Percentiles rank a stretch among this genome's conserved stretches.
These are phyloP conservation scores for Cryptophagus acutangulus DNA, from an alignment of 2,888 invertebrate genomes.

Conservation along the genomic window DNA sequence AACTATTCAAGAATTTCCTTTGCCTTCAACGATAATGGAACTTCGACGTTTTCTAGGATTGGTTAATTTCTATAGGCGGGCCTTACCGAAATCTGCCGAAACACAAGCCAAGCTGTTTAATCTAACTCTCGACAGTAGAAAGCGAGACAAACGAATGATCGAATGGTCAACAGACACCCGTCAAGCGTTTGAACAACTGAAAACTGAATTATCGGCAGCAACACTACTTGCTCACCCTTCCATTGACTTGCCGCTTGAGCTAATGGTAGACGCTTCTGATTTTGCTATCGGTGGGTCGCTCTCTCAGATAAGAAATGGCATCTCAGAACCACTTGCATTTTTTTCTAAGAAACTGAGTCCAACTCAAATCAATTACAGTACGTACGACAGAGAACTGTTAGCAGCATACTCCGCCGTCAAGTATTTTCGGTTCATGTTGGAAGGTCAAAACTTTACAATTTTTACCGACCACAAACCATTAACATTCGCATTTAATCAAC, in stretches of 20 bases:
- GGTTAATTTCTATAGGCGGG: slow-evolving; percentile 15
- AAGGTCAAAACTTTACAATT: slow-evolving; percentile 9
- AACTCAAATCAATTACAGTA: slow-evolving; percentile 35
- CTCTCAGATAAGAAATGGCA: slow-evolving; percentile 32
- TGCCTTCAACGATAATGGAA: slow-evolving; percentile 5
- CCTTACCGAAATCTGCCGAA: slow-evolving; percentile 12
- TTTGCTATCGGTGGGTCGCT: slow-evolving; percentile 38
- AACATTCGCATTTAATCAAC: slow-evolving; percentile 34
- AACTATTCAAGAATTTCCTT: slow-evolving; percentile 6
- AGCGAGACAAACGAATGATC: too few species aligned
- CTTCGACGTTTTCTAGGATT: slow-evolving; percentile 13
- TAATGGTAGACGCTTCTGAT: slow-evolving; percentile 13
- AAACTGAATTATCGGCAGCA: too few species aligned
- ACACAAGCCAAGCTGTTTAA: slow-evolving; percentile 5
- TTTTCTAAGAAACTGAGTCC: slow-evolving; percentile 37
- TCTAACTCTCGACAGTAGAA: too few species aligned
- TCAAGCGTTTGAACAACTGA: too few species aligned
- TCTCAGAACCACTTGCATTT: slow-evolving; percentile 39
- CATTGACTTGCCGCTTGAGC: background rate
- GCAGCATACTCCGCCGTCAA: slow-evolving; percentile 12
- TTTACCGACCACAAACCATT: slow-evolving; percentile 41
- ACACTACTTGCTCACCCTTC: slow-evolving; percentile 1
- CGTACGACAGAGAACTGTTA: slow-evolving; percentile 32
- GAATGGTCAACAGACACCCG: slow-evolving; percentile 2
- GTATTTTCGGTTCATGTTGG: slow-evolving; percentile 8